Percentiles rank a stretch among this genome's conserved stretches.
Evolutionary conservation across 2,797 vertebrate species (phyloP).

Genomic region (Spheniscus humboldti): DNA sequence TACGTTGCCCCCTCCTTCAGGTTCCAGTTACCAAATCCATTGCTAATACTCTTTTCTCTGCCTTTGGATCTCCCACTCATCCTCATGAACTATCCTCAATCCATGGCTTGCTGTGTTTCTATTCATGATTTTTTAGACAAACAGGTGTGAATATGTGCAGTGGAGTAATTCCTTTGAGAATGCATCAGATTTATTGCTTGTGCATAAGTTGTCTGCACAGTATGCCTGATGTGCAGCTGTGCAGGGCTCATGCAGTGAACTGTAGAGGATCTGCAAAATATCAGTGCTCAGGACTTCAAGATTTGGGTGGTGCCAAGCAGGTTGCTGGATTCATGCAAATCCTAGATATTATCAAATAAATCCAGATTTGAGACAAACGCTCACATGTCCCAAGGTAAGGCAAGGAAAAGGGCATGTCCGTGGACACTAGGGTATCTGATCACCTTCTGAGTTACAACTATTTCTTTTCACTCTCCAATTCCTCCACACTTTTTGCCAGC

Average conservation of each 20-base stretch:
- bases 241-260: background rate
- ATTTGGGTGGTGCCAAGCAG: no score
- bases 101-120: background rate
- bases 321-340: background rate
- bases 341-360: background rate
- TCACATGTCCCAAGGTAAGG: background rate
- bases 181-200: background rate
- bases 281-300: background rate
- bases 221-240: background rate
- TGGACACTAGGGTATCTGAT: accelerated
- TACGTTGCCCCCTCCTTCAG: background rate
- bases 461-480: background rate
- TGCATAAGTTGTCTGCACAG: background rate
- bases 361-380: background rate
- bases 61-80: background rate
- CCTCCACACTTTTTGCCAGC: background rate
- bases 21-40: background rate
- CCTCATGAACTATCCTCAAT: background rate
- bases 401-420: background rate
- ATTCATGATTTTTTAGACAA: background rate
- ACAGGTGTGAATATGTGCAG: background rate
- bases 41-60: background rate
- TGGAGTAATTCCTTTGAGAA: background rate
- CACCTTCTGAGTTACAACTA: background rate
- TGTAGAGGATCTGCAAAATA: background rate